Evolutionary conservation across 1,140 invertebrate species (phyloP).

Genomic region (Bradynema listronoti): DNA sequence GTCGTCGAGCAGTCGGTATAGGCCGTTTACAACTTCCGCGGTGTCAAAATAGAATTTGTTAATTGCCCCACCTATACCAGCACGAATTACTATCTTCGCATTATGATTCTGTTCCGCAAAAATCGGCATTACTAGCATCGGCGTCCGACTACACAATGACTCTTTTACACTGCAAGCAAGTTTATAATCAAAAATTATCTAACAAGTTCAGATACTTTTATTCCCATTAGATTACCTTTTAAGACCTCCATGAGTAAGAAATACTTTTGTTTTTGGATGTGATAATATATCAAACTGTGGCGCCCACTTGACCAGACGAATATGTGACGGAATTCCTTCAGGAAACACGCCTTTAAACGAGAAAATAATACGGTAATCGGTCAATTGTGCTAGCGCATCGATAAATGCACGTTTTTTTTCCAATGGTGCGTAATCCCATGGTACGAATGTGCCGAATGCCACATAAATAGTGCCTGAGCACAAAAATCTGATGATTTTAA

Average conservation of each 20-base stretch:
- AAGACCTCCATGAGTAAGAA: conserved; percentile 35
- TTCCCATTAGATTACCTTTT: conserved; percentile 28
- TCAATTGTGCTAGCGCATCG: conserved; percentile 21
- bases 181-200: too few species aligned
- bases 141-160: conserved; percentile 22
- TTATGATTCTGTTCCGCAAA: conserved; percentile 27
- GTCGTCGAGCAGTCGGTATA: too few species aligned
- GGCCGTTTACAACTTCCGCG: too few species aligned
- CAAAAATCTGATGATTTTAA: too few species aligned
- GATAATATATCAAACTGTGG: conserved; percentile 36
- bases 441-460: conserved; percentile 38
- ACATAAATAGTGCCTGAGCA: conserved; percentile 41
- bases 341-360: conserved; percentile 28
- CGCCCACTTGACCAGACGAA: conserved; percentile 31
- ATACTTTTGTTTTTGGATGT: conserved; percentile 33
- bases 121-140: conserved; percentile 24
- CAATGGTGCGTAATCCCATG: conserved; percentile 36
- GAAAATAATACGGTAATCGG: conserved; percentile 43
- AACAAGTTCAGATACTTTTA: too few species aligned
- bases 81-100: conserved; percentile 17
- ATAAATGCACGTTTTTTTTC: conserved; percentile 25
- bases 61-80: conserved; percentile 17
- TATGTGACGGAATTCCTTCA: conserved; percentile 17
- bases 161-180: conserved; percentile 22
- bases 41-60: conserved; percentile 7